phyloP scores from a whole-genome alignment of 2,888 invertebrate genomes.

The Acronicta psi region DNA sequence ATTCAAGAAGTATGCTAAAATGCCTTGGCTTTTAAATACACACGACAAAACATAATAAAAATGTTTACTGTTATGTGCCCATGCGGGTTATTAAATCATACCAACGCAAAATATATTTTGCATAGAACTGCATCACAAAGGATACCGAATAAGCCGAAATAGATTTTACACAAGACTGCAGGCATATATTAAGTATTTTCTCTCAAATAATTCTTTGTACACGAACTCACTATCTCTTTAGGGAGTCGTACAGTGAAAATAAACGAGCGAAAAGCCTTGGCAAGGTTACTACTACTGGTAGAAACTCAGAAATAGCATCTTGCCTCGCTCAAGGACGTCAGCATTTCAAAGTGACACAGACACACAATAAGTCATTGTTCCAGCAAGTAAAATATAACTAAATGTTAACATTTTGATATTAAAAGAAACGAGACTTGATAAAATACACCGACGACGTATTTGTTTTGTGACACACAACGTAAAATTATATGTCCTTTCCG shows the following conservation, averaged over 20 bases:
- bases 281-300: constrained; percentile 22
- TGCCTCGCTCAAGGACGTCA: constrained; percentile 43
- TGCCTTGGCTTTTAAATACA: too few species aligned
- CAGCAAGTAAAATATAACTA: constrained; percentile 33
- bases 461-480: constrained; percentile 38
- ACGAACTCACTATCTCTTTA: constrained; percentile 19
- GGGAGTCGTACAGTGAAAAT: constrained; percentile 28
- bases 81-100: too few species aligned
- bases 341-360: constrained; percentile 42
- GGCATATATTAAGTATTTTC: constrained; percentile 20
- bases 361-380: constrained; percentile 41
- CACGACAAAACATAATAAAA: too few species aligned
- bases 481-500: constrained; percentile 31
- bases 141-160: constrained; percentile 6
- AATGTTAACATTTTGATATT: constrained; percentile 44
- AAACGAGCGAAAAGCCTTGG: constrained; percentile 30
- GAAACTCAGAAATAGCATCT: constrained; percentile 44
- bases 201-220: constrained; percentile 28
- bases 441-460: constrained; percentile 40
- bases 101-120: neutral
- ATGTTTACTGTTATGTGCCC: too few species aligned
- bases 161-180: constrained; percentile 10
- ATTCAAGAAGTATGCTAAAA: too few species aligned
- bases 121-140: constrained; percentile 2
- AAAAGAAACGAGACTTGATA: constrained; percentile 35